Evolutionary conservation across 2,797 vertebrate genomes (phyloP).

Genomic region (Phrynocephalus forsythii): DNA sequence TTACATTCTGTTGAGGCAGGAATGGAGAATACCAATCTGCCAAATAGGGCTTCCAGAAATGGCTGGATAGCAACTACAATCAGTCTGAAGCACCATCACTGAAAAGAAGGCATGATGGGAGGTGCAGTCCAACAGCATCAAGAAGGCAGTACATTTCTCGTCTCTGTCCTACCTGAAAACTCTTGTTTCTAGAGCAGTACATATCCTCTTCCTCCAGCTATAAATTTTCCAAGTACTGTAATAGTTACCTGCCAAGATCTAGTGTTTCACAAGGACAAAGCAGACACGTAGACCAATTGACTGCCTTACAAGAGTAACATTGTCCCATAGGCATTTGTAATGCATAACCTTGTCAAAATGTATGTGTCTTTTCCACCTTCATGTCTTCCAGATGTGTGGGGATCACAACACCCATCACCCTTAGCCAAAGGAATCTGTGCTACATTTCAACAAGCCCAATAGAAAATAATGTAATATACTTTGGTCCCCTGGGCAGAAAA

Average conservation of each 20-base stretch:
- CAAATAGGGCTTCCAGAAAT: too few relatives aligned
- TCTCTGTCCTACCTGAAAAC: not conserved
- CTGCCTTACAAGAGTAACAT: not conserved
- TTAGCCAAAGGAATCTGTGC: too few relatives aligned
- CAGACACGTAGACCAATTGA: not conserved
- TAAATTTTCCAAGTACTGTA: not conserved
- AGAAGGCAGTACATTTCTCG: not conserved
- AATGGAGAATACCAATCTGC: too few relatives aligned
- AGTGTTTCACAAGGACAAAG: not conserved
- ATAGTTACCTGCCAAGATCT: not conserved
- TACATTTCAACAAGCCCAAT: not conserved
- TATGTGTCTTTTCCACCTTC: not conserved
- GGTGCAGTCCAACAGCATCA: not conserved
- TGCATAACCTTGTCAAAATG: too few relatives aligned
- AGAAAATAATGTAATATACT: not conserved
- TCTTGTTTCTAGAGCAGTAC: not conserved
- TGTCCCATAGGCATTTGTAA: not conserved
- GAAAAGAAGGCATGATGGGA: not conserved
- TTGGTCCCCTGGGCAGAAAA: not conserved
- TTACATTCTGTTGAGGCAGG: too few relatives aligned
- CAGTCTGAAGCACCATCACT: not conserved
- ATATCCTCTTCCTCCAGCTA: not conserved
- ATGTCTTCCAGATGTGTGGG: not conserved
- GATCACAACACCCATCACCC: not conserved
- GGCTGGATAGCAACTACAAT: not conserved